phyloP scores from a whole-genome alignment of 2,797 vertebrate species.

The Phrynocephalus guinanensis region DNA sequence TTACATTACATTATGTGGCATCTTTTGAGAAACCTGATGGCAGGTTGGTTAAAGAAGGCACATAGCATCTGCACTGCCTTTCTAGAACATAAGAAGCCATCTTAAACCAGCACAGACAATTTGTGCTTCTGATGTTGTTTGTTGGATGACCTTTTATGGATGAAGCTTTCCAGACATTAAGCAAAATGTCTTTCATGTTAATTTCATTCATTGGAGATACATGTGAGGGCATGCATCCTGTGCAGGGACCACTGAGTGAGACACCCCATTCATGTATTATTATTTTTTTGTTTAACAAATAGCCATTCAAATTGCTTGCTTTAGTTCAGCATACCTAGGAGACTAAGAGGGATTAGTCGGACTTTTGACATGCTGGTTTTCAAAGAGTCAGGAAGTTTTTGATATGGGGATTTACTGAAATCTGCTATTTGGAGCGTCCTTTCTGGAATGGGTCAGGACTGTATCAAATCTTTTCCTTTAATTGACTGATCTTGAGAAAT shows the following conservation, averaged over 20 bases:
- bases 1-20: neutral
- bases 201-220: neutral
- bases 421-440: neutral
- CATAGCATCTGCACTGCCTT: neutral
- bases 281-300: too few species aligned
- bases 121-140: neutral
- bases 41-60: neutral
- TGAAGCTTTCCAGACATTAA: neutral
- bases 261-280: too few species aligned
- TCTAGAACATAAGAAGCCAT: neutral
- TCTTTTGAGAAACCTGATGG: neutral
- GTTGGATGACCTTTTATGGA: neutral
- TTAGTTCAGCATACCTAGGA: too few species aligned
- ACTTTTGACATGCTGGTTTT: neutral
- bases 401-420: neutral
- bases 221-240: too few species aligned
- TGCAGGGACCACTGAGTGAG: too few species aligned
- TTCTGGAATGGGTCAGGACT: neutral
- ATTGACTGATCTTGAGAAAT: neutral
- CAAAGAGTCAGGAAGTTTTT: neutral
- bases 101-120: neutral
- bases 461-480: neutral
- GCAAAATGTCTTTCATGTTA: neutral
- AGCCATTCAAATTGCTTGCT: too few species aligned
- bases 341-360: too few species aligned